A percentile compares a stretch with the other conserved stretches of the same genome.
These are phyloP conservation scores for Brachystomella parvula DNA, from an alignment of 1,140 invertebrate species.

Conservation along the genomic window DNA sequence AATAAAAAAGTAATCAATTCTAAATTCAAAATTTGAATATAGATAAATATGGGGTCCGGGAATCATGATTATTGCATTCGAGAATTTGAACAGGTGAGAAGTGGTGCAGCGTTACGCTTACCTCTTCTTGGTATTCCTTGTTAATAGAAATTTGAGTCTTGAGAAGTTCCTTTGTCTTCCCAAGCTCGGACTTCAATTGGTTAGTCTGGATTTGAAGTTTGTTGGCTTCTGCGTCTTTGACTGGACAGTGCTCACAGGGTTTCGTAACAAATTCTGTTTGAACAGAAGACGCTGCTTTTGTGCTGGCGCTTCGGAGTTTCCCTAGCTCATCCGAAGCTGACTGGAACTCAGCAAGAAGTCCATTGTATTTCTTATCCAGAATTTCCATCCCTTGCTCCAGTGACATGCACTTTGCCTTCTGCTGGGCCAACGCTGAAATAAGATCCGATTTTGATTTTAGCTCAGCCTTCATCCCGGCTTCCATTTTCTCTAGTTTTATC, in stretches of 20 bases:
- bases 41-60: neutral
- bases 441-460: conserved; percentile 22
- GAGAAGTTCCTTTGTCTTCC: conserved; percentile 19
- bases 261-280: neutral
- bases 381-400: neutral
- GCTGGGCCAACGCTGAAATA: neutral
- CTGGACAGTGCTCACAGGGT: conserved; percentile 13
- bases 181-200: conserved; percentile 19
- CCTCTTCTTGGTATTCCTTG: conserved; percentile 21
- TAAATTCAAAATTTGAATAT: neutral
- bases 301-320: neutral
- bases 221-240: neutral
- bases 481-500: conserved; percentile 16
- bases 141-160: conserved; percentile 20
- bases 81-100: too few relatives aligned
- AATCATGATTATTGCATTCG: neutral
- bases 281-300: neutral
- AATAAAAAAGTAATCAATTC: too few relatives aligned
- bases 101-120: too few relatives aligned
- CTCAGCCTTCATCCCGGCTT: conserved; percentile 18
- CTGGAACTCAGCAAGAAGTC: neutral
- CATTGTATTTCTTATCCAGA: neutral
- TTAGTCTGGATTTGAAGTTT: neutral
- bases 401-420: conserved; percentile 11
- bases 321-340: neutral